These are phyloP conservation scores for Cryptomyrus ogoouensis DNA, from an alignment of 2,113 vertebrate species.

Conservation along the genomic window DNA sequence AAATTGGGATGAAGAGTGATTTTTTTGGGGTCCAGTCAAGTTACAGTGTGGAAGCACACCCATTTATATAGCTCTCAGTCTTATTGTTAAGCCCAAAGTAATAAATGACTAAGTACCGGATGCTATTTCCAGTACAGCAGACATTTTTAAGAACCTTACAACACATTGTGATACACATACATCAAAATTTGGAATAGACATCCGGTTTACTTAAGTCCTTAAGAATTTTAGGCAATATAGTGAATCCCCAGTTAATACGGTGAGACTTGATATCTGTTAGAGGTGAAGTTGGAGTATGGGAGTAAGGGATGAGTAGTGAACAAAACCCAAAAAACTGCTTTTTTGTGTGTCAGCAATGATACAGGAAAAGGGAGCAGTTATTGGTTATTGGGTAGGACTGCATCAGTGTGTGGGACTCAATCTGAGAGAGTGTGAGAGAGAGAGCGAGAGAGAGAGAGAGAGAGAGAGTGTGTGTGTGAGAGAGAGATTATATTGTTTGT, in stretches of 20 bases:
- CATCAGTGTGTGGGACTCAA: not conserved
- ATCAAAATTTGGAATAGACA: not conserved
- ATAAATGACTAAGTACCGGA: not conserved
- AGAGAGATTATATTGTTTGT: not conserved
- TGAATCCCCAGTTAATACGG: not conserved
- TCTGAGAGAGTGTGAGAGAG: not conserved
- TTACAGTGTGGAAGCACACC: not conserved
- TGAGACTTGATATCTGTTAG: not conserved
- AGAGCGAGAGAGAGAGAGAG: not conserved
- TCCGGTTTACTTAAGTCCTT: not conserved
- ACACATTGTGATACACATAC: not conserved
- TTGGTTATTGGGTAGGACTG: not conserved
- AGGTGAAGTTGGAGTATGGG: not conserved
- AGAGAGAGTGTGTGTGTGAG: not conserved
- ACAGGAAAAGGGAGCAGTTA: not conserved
- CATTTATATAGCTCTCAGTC: not conserved
- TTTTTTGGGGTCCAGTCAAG: not conserved
- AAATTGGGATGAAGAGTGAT: constrained; percentile 12
- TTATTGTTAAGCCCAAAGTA: not conserved
- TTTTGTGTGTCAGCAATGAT: not conserved
- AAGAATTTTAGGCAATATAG: not conserved
- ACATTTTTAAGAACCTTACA: constrained; percentile 33
- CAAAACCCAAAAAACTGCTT: not conserved
- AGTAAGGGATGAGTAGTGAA: not conserved
- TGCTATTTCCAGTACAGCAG: not conserved